Conservation (phyloP, 2,888 invertebrate species). For the Dusona sp. region DNA sequence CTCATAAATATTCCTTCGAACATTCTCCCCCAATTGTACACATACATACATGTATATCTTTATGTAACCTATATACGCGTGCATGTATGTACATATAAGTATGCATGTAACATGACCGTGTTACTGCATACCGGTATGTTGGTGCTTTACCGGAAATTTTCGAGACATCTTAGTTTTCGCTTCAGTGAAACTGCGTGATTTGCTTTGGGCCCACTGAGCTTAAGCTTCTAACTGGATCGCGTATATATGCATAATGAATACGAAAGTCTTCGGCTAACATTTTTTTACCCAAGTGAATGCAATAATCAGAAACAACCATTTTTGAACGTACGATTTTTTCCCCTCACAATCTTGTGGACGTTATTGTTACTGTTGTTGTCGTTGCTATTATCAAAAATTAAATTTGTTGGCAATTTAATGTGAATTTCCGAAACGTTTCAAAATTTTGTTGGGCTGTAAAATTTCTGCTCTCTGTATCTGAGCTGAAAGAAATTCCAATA, state of each 20-base stretch:
- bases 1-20: constrained; percentile 64
- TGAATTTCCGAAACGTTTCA: neutral
- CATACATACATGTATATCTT: constrained; percentile 9
- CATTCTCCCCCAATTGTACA: constrained; percentile 6
- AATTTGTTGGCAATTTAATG: neutral
- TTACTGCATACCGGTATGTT: neutral
- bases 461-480: neutral
- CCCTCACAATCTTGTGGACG: neutral
- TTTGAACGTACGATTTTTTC: neutral
- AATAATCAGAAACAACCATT: constrained; percentile 1
- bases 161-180: constrained; percentile 49
- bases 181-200: constrained; percentile 55
- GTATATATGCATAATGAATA: constrained; percentile 1
- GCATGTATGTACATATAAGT: neutral
- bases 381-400: neutral
- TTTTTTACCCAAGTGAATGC: neutral
- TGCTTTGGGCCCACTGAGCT: constrained; percentile 37
- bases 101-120: neutral
- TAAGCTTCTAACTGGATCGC: neutral
- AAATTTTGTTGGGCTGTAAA: neutral
- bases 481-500: neutral
- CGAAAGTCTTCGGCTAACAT: neutral
- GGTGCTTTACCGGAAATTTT: constrained; percentile 42
- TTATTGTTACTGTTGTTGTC: neutral
- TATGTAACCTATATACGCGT: neutral